Evolutionary conservation across 2,113 vertebrate genomes (phyloP).

Genomic region (Petrocephalus zakoni): DNA sequence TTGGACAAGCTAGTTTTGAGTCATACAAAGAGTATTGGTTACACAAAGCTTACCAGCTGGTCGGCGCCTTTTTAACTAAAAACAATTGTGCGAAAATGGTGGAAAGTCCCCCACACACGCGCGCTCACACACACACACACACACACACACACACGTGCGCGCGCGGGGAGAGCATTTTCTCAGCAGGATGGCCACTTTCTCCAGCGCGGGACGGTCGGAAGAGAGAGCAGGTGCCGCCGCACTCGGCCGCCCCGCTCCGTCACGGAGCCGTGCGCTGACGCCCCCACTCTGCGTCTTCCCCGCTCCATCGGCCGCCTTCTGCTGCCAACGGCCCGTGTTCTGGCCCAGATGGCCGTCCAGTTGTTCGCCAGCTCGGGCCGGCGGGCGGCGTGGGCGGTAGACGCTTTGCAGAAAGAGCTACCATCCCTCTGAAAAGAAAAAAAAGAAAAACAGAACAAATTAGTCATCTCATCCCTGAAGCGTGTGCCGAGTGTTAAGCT

Average conservation of each 20-base stretch:
- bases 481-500: conserved; percentile 23
- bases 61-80: conserved; percentile 9
- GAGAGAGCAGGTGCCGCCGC: background rate
- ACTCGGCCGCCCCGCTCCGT: background rate
- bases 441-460: background rate
- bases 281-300: background rate
- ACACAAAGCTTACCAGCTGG: conserved; percentile 14
- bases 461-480: conserved; percentile 9
- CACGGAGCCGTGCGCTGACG: background rate
- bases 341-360: conserved; percentile 16
- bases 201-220: background rate
- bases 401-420: background rate
- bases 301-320: background rate
- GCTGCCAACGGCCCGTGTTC: background rate
- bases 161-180: background rate
- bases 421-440: background rate
- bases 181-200: background rate
- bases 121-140: background rate
- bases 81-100: conserved; percentile 6
- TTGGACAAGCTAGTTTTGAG: conserved; percentile 1
- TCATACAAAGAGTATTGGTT: conserved; percentile 11
- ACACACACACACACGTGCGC: background rate
- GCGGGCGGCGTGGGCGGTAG: background rate
- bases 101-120: too few species aligned
- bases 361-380: background rate